Percentiles rank a stretch among this genome's conserved stretches.
These are phyloP conservation scores for Diloba caeruleocephala DNA, from an alignment of 2,888 invertebrate species.

Conservation along the genomic window DNA sequence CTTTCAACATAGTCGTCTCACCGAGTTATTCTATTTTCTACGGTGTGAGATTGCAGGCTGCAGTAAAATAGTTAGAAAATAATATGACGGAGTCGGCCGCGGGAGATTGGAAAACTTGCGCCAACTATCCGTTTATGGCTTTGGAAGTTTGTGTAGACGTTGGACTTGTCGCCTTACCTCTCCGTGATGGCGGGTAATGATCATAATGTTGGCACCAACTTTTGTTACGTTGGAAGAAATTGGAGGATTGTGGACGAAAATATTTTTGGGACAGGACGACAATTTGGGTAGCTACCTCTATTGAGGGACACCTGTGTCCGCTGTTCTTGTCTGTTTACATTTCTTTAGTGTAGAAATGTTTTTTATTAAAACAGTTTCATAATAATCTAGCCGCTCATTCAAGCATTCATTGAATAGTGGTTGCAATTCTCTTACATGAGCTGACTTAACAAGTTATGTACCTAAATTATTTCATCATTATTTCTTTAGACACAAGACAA, in stretches of 20 bases:
- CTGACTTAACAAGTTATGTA: too few relatives aligned
- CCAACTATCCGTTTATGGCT: slow-evolving; percentile 67
- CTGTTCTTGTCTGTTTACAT: background rate
- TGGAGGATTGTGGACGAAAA: slow-evolving; percentile 29
- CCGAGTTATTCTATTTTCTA: slow-evolving; percentile 57
- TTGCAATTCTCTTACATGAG: too few relatives aligned
- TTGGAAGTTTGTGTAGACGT: slow-evolving; percentile 57
- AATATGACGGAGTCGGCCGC: slow-evolving; percentile 69
- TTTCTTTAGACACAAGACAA: too few relatives aligned
- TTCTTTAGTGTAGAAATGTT: too few relatives aligned
- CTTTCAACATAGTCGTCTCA: slow-evolving; percentile 59
- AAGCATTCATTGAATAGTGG: too few relatives aligned
- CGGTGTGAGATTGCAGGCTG: slow-evolving; percentile 68
- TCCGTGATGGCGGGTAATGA: slow-evolving; percentile 58
- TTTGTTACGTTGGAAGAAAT: slow-evolving; percentile 41
- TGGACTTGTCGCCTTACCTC: slow-evolving; percentile 64
- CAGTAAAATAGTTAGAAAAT: slow-evolving; percentile 78
- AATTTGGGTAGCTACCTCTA: slow-evolving; percentile 1
- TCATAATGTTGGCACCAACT: slow-evolving; percentile 50
- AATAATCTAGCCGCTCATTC: too few relatives aligned
- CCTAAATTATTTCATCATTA: too few relatives aligned
- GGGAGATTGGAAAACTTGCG: slow-evolving; percentile 74
- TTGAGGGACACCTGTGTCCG: slow-evolving; percentile 37
- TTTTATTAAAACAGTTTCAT: too few relatives aligned
- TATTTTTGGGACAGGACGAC: slow-evolving; percentile 12